Evolutionary conservation across 2,797 vertebrate species (phyloP).

Genomic region (Acanthis flammea): DNA sequence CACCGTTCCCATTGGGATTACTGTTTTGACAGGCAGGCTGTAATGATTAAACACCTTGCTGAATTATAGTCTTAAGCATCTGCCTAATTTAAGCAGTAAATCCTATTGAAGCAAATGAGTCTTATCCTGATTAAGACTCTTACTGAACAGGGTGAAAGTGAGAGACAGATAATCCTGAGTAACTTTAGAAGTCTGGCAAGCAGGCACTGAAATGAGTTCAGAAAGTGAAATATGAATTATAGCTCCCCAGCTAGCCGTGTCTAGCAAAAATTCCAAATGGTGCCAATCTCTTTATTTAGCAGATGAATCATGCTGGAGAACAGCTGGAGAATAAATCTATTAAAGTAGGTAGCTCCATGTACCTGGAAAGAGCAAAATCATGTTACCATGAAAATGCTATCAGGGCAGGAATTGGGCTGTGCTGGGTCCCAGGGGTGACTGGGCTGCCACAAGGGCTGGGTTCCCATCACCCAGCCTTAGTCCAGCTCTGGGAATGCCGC

Average conservation of each 20-base stretch:
- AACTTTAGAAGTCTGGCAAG: constrained; percentile 11
- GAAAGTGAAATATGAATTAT: background rate
- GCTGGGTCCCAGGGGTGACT: too few species aligned
- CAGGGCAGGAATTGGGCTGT: background rate
- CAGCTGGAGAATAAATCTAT: background rate
- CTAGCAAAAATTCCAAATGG: background rate
- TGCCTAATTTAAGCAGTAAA: constrained; percentile 46
- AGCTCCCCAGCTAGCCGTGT: background rate
- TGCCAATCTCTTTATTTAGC: background rate
- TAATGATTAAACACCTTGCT: constrained; percentile 9
- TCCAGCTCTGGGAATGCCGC: background rate
- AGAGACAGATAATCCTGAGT: background rate
- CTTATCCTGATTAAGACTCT: background rate
- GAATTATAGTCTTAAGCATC: constrained; percentile 23
- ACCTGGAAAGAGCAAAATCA: background rate
- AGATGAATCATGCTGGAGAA: background rate
- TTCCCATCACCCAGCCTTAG: background rate
- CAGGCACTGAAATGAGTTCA: background rate
- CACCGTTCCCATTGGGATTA: background rate
- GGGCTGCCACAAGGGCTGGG: background rate
- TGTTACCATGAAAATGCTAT: background rate
- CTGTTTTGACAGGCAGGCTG: background rate
- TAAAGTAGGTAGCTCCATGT: background rate
- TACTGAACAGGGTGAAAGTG: background rate
- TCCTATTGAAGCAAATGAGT: constrained; percentile 21